Percentiles rank a stretch among this genome's conserved stretches.
phyloP scores from a whole-genome alignment of 2,113 vertebrate genomes.

The Dipodomys spectabilis region DNA sequence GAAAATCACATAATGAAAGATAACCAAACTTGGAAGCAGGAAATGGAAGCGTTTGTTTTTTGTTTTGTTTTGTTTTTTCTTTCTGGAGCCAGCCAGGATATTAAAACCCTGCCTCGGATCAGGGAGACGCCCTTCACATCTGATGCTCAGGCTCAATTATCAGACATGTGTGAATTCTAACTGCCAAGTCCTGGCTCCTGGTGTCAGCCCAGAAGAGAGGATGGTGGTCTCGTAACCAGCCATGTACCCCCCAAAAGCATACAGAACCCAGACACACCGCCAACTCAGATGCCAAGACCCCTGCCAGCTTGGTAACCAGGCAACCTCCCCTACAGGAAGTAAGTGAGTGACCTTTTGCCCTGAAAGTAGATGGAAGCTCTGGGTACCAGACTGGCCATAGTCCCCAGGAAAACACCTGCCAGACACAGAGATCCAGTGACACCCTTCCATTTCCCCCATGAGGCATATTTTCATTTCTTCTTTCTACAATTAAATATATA shows the following conservation, averaged over 20 bases:
- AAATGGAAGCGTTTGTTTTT: not conserved
- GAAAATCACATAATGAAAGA: not conserved
- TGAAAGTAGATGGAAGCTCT: conserved; percentile 47
- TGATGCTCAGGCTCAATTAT: not conserved
- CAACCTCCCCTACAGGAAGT: conserved; percentile 8
- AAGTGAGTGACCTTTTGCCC: conserved; percentile 50
- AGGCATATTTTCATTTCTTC: conserved; percentile 24
- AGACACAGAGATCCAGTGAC: not conserved
- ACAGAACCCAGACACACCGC: not conserved
- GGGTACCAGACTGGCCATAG: conserved; percentile 28
- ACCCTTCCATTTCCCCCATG: not conserved
- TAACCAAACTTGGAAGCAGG: not conserved
- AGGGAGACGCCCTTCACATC: not conserved
- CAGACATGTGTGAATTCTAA: accelerated
- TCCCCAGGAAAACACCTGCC: conserved; percentile 51
- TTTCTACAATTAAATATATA: not conserved
- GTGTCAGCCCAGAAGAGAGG: not conserved
- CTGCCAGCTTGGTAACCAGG: conserved; percentile 69
- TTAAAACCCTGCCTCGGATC: not conserved
- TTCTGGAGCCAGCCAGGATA: not conserved
- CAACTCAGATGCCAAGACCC: conserved; percentile 8
- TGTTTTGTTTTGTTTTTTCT: no score
- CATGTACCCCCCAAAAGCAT: conserved; percentile 1
- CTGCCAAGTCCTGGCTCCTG: not conserved
- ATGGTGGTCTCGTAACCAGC: not conserved